phyloP scores from a whole-genome alignment of 2,797 vertebrate genomes.

The Chelmon rostratus region DNA sequence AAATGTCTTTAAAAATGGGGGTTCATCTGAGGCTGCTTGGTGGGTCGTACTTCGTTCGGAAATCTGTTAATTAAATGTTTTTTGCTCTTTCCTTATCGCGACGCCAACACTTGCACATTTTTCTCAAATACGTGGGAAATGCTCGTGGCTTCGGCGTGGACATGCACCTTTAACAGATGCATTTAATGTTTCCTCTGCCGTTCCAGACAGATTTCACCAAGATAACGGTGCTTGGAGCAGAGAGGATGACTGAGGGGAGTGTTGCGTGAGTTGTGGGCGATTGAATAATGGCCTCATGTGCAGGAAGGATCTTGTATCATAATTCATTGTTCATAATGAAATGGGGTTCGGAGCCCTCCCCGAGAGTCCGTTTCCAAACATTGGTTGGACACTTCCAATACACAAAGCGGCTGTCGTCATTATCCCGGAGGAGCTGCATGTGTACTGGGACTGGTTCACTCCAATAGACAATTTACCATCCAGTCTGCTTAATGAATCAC shows the following conservation, averaged over 20 bases:
- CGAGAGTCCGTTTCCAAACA: slow-evolving; percentile 7
- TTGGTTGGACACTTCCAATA: slow-evolving; percentile 63
- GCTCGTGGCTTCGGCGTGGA: not conserved
- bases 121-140: not conserved
- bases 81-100: not conserved
- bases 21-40: no score
- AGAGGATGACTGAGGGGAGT: not conserved
- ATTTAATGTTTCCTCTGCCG: not conserved
- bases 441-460: slow-evolving; percentile 54
- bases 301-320: not conserved
- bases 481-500: slow-evolving; percentile 81
- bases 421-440: slow-evolving; percentile 15
- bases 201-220: not conserved
- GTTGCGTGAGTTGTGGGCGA: not conserved
- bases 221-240: not conserved
- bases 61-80: not conserved
- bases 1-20: not conserved
- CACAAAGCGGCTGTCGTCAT: slow-evolving; percentile 64
- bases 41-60: not conserved
- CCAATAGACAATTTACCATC: slow-evolving; percentile 65
- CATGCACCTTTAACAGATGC: not conserved
- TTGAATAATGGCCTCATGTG: not conserved
- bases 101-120: fast-evolving
- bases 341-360: not conserved
- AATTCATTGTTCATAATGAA: not conserved